Conservation (phyloP, 2,113 vertebrate genomes). For the Piaya cayana region DNA sequence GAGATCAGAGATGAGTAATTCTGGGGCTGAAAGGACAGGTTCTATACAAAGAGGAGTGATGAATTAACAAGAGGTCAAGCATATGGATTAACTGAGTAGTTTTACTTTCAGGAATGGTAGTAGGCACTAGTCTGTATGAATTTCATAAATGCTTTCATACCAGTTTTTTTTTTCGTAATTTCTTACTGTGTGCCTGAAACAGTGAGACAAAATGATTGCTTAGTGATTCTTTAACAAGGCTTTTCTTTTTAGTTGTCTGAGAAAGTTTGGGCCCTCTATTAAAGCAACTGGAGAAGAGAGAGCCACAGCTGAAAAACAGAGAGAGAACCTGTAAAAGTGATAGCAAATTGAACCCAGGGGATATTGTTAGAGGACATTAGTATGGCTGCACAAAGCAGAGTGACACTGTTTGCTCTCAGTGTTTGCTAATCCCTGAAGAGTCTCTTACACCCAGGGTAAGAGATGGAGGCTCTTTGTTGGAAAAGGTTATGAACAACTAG, state of each 20-base stretch:
- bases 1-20: neutral
- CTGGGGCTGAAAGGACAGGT: neutral
- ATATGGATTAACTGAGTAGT: neutral
- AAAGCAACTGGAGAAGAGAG: neutral
- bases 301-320: neutral
- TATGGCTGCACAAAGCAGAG: constrained; percentile 26
- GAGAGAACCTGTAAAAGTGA: neutral
- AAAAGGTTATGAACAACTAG: constrained; percentile 24
- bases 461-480: neutral
- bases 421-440: constrained; percentile 24
- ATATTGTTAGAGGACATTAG: constrained; percentile 17
- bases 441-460: neutral
- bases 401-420: neutral
- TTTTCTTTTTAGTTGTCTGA: neutral
- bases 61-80: neutral
- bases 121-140: neutral
- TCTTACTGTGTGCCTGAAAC: neutral
- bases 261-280: neutral
- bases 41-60: neutral
- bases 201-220: neutral
- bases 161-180: neutral
- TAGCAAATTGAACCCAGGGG: constrained; percentile 38
- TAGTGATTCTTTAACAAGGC: neutral
- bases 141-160: neutral
- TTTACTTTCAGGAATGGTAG: neutral